These are phyloP conservation scores for Felis chaus DNA, from an alignment of 2,113 vertebrate genomes.

Conservation along the genomic window DNA sequence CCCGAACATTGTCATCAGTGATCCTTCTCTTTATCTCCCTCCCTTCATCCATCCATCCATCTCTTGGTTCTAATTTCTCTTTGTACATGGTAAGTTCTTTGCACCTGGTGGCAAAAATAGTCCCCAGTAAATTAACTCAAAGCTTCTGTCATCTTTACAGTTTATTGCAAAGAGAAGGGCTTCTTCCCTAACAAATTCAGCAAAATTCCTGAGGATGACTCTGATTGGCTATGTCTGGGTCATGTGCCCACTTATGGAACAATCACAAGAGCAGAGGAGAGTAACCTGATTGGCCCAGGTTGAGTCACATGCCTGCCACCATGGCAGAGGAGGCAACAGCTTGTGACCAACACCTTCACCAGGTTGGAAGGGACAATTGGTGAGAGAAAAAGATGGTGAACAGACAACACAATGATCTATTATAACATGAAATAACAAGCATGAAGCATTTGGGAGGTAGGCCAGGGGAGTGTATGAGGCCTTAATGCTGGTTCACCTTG, in stretches of 20 bases:
- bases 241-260: not conserved
- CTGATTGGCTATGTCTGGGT: not conserved
- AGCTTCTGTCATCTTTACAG: not conserved
- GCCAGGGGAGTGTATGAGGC: not conserved
- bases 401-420: not conserved
- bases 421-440: not conserved
- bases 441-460: not conserved
- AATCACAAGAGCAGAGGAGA: not conserved
- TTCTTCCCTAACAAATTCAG: not conserved
- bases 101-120: not conserved
- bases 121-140: not conserved
- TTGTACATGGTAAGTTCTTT: not conserved
- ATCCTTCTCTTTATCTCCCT: not conserved
- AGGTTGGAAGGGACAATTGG: not conserved
- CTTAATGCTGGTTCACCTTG: not conserved
- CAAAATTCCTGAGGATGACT: not conserved
- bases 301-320: not conserved
- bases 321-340: not conserved
- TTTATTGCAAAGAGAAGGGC: not conserved
- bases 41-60: not conserved
- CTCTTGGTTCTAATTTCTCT: not conserved
- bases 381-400: not conserved
- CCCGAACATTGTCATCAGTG: not conserved
- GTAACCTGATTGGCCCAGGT: not conserved
- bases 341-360: not conserved